Conservation (phyloP, 2,888 invertebrate genomes). For the Acanthoscelides obtectus region DNA sequence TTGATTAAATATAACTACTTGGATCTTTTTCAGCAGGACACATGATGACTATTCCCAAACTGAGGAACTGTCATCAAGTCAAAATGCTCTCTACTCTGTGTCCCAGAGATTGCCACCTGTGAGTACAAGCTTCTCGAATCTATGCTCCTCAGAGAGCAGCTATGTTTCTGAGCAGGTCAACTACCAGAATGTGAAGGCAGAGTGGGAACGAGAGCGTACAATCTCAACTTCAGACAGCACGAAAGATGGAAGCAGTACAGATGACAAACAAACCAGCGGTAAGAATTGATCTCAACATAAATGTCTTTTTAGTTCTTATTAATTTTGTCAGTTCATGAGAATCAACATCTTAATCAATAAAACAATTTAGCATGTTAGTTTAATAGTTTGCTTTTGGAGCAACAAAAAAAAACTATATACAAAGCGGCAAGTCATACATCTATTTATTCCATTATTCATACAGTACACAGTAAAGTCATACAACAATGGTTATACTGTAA, state of each 20-base stretch:
- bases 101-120: constrained; percentile 56
- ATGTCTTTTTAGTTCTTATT: neutral
- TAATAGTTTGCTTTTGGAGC: too few species aligned
- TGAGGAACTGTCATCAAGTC: constrained; percentile 35
- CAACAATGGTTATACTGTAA: too few species aligned
- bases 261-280: constrained; percentile 37
- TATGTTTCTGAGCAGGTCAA: constrained; percentile 24
- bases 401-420: too few species aligned
- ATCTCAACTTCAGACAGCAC: constrained; percentile 29
- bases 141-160: constrained; percentile 31
- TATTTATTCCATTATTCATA: too few species aligned
- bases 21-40: constrained; percentile 9
- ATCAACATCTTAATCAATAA: too few species aligned
- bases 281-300: constrained; percentile 17
- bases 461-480: too few species aligned
- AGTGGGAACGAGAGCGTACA: constrained; percentile 36
- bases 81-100: constrained; percentile 52
- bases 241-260: constrained; percentile 31
- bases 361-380: too few species aligned
- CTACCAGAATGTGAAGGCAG: constrained; percentile 23
- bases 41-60: constrained; percentile 39
- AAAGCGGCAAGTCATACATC: too few species aligned
- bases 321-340: too few species aligned
- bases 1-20: too few species aligned
- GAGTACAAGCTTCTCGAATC: constrained; percentile 36